These are phyloP conservation scores for Aleiodes alternator DNA, from an alignment of 2,888 invertebrate species.

Conservation along the genomic window DNA sequence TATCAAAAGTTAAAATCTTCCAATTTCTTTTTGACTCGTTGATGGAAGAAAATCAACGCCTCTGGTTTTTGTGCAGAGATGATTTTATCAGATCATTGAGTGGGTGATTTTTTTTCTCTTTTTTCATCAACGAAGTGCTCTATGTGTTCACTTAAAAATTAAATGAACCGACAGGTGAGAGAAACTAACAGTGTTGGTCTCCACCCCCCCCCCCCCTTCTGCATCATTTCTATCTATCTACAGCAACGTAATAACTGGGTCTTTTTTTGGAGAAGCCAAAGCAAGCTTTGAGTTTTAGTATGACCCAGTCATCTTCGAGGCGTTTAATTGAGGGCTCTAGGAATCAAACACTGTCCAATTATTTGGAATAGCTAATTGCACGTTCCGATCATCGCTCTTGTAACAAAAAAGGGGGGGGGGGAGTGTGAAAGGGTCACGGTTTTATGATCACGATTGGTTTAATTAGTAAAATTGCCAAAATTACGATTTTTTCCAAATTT, in stretches of 20 bases:
- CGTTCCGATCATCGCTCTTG: background rate
- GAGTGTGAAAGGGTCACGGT: background rate
- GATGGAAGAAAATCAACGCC: constrained; percentile 50
- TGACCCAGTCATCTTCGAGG: constrained; percentile 21
- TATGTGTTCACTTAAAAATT: constrained; percentile 34
- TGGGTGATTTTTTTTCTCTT: constrained; percentile 15
- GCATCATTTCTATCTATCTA: constrained; percentile 38
- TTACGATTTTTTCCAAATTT: too few relatives aligned
- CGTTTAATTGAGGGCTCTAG: constrained; percentile 42
- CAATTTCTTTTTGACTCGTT: constrained; percentile 56
- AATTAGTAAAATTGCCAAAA: background rate
- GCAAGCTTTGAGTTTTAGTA: constrained; percentile 27
- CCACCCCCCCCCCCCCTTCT: background rate
- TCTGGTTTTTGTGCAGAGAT: constrained; percentile 46
- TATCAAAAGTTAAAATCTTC: constrained; percentile 66
- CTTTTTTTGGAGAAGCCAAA: constrained; percentile 12
- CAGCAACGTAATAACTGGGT: constrained; percentile 39
- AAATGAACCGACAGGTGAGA: constrained; percentile 49
- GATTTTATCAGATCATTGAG: constrained; percentile 53
- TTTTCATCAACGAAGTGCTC: constrained; percentile 8
- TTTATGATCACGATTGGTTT: background rate
- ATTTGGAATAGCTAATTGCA: constrained; percentile 40
- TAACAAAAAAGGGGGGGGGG: background rate
- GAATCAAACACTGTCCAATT: constrained; percentile 38
- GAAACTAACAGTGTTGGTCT: constrained; percentile 34